A percentile compares a stretch with the other conserved stretches of the same genome.
Evolutionary conservation across 2,797 vertebrate genomes (phyloP).

Genomic region (Zenarchopterus dispar): DNA sequence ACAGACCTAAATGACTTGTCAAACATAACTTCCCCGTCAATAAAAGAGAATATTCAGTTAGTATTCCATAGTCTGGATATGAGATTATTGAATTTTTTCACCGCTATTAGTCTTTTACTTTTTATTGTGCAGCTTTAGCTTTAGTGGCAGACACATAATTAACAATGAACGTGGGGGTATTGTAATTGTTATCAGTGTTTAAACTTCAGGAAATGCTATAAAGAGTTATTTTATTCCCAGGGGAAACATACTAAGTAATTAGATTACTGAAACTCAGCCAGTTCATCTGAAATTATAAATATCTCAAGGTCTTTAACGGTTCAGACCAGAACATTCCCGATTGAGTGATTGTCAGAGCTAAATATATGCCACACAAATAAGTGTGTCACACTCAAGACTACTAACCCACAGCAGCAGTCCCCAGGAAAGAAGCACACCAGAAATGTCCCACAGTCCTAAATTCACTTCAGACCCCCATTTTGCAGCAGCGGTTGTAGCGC

Average conservation of each 20-base stretch:
- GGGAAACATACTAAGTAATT: constrained; percentile 16
- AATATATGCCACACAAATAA: too few relatives aligned
- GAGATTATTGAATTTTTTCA: too few relatives aligned
- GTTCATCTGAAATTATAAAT: too few relatives aligned
- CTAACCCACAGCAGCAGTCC: constrained; percentile 66
- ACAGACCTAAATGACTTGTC: constrained; percentile 19
- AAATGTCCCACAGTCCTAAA: constrained; percentile 55
- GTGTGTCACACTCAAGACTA: constrained; percentile 56
- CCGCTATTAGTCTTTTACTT: too few relatives aligned
- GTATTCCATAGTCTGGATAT: too few relatives aligned
- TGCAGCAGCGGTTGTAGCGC: constrained; percentile 60
- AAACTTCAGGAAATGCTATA: neutral
- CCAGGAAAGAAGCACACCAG: constrained; percentile 47
- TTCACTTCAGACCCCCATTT: constrained; percentile 72
- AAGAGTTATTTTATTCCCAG: constrained; percentile 8
- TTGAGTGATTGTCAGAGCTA: constrained; percentile 1
- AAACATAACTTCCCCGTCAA: constrained; percentile 17
- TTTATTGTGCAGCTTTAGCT: too few relatives aligned
- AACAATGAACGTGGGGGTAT: too few relatives aligned
- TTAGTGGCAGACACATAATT: too few relatives aligned
- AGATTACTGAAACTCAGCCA: neutral
- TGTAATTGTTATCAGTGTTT: neutral
- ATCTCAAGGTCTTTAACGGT: too few relatives aligned
- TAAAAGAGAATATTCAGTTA: constrained; percentile 25
- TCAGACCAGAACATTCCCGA: too few relatives aligned